Conservation (phyloP, 35 echinoderm and acorn worm species). For the Acanthaster planci region DNA sequence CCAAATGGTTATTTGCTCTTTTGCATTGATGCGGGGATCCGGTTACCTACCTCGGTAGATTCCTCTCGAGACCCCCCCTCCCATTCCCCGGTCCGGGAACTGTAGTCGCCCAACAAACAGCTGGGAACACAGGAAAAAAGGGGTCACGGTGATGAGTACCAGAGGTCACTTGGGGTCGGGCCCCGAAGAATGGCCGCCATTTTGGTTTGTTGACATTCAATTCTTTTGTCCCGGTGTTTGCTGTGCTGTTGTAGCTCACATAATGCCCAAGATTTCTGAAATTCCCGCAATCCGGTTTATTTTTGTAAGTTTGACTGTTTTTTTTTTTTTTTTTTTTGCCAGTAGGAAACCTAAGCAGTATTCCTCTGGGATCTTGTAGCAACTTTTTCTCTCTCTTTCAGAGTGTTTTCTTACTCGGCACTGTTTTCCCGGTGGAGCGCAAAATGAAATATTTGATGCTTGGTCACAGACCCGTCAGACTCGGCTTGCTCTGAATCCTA, state of each 20-base stretch:
- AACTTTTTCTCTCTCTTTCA: background rate
- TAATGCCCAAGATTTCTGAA: background rate
- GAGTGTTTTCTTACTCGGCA: background rate
- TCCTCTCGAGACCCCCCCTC: background rate
- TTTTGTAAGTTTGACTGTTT: background rate
- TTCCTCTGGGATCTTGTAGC: slow-evolving; percentile 13
- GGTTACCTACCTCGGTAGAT: slow-evolving; percentile 15
- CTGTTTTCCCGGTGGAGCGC: background rate
- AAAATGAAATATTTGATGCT: slow-evolving; percentile 21
- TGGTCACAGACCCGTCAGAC: background rate
- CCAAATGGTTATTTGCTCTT: background rate
- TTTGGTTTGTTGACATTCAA: slow-evolving; percentile 20
- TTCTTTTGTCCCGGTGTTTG: background rate
- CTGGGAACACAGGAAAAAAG: background rate
- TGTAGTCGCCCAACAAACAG: slow-evolving; percentile 1
- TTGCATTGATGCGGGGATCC: background rate
- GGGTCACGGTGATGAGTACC: slow-evolving; percentile 19
- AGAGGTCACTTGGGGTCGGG: background rate
- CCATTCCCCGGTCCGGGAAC: background rate
- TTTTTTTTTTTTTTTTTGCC: background rate
- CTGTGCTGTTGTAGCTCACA: background rate
- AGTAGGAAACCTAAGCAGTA: background rate
- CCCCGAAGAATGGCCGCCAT: slow-evolving; percentile 12
- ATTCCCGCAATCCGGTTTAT: too few species aligned
- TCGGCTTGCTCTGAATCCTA: background rate